Evolutionary conservation across 2,797 vertebrate genomes (phyloP).

Genomic region (Alectoris magna): DNA sequence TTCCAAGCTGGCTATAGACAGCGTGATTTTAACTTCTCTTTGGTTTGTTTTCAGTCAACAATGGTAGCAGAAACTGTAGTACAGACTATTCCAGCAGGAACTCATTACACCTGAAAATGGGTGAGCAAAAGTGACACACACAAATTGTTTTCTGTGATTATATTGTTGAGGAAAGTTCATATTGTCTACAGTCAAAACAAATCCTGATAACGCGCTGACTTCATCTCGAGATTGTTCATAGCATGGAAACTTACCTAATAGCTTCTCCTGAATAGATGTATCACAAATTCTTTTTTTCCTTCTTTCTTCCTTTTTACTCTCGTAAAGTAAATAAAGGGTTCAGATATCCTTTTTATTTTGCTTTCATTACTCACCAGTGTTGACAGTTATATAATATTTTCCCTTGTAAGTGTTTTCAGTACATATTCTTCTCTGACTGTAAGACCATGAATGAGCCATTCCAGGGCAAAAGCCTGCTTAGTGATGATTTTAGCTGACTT

Average conservation of each 20-base stretch:
- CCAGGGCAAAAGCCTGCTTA: background rate
- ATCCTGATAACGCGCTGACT: slow-evolving; percentile 2
- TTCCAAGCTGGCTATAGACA: background rate
- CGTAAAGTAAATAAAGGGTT: background rate
- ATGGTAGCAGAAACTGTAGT: background rate
- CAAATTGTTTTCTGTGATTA: background rate
- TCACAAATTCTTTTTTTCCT: background rate
- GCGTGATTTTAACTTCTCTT: background rate
- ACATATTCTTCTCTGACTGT: background rate
- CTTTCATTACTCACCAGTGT: background rate
- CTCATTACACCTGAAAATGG: background rate
- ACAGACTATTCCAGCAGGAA: slow-evolving; percentile 9
- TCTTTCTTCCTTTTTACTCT: background rate
- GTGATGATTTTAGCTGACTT: background rate
- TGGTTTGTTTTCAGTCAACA: slow-evolving; percentile 49
- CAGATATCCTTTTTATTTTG: background rate
- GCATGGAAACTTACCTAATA: background rate
- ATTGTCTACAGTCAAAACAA: slow-evolving; percentile 39
- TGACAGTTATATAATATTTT: background rate
- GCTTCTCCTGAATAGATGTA: background rate
- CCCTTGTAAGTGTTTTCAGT: background rate
- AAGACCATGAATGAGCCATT: background rate
- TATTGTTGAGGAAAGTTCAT: slow-evolving; percentile 4
- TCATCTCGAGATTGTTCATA: background rate
- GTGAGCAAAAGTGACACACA: background rate